Percentiles rank a stretch among this genome's conserved stretches.
These are phyloP conservation scores for Ennomos erosarius DNA, from an alignment of 2,888 invertebrate genomes.

Conservation along the genomic window DNA sequence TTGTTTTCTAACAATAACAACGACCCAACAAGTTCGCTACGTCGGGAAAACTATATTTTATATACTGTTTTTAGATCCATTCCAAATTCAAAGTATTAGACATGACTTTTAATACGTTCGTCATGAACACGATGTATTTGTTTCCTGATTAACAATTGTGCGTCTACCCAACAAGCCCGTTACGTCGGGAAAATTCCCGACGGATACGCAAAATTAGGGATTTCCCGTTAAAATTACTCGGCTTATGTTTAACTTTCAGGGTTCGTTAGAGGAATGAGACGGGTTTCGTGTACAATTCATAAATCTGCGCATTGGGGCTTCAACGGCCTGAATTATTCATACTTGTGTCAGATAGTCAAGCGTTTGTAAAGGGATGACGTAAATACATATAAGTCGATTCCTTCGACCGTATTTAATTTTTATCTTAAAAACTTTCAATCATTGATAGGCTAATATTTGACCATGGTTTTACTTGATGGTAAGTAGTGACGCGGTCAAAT, in stretches of 20 bases:
- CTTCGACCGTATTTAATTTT: no score
- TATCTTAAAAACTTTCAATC: no score
- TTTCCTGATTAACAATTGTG: conserved; percentile 16
- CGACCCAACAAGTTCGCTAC: no score
- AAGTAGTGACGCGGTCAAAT: no score
- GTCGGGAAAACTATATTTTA: no score
- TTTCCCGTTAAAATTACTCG: neutral
- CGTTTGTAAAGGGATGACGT: conserved; percentile 2
- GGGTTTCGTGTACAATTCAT: conserved; percentile 28
- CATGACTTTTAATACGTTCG: conserved; percentile 4
- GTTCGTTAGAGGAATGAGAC: conserved; percentile 21
- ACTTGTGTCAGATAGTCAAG: conserved; percentile 7
- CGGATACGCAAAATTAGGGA: conserved; percentile 13
- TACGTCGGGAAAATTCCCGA: conserved; percentile 15
- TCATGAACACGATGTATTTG: conserved; percentile 7
- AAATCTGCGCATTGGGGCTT: conserved; percentile 15
- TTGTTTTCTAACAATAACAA: no score
- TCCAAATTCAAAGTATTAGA: neutral
- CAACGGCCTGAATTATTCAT: conserved; percentile 26
- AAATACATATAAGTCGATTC: no score
- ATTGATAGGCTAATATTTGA: no score
- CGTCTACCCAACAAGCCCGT: conserved; percentile 3
- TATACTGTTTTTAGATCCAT: no score
- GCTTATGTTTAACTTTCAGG: conserved; percentile 25
- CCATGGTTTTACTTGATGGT: no score